Evolutionary conservation across 2,888 invertebrate species (phyloP).

Genomic region (Calameuta pallipes): DNA sequence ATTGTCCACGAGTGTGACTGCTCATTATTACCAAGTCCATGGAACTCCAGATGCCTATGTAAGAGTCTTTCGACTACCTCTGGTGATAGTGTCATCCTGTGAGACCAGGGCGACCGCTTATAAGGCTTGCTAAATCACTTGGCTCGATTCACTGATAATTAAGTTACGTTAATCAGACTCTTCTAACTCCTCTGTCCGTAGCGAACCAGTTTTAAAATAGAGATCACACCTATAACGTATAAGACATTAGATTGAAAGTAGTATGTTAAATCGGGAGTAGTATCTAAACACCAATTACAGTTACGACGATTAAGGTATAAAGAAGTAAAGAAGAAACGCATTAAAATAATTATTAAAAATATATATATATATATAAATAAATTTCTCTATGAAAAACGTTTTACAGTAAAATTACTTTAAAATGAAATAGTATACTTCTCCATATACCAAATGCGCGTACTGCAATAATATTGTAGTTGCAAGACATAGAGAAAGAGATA

Average conservation of each 20-base stretch:
- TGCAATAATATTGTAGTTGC: no score
- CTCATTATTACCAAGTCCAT: conserved; percentile 15
- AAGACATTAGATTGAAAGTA: not conserved
- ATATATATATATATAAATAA: not conserved
- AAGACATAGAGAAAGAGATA: not conserved
- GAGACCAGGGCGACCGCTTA: not conserved
- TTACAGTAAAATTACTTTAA: no score
- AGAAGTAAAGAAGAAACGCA: not conserved
- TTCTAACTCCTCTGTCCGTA: not conserved
- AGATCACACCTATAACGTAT: not conserved
- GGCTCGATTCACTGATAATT: not conserved
- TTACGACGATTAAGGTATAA: not conserved
- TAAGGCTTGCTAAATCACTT: not conserved
- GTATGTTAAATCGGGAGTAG: not conserved
- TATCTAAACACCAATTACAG: not conserved
- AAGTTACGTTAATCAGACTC: not conserved
- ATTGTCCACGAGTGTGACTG: conserved; percentile 70
- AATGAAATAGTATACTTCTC: no score
- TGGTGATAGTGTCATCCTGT: not conserved
- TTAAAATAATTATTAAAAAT: not conserved
- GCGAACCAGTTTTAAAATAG: not conserved
- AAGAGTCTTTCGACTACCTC: conserved; percentile 37
- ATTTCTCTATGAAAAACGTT: no score
- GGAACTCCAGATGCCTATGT: conserved; percentile 38
- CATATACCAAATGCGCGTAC: no score